A percentile compares a stretch with the other conserved stretches of the same genome.
phyloP scores from a whole-genome alignment of 1,140 invertebrate species.

The Odontomachus brunneus region DNA sequence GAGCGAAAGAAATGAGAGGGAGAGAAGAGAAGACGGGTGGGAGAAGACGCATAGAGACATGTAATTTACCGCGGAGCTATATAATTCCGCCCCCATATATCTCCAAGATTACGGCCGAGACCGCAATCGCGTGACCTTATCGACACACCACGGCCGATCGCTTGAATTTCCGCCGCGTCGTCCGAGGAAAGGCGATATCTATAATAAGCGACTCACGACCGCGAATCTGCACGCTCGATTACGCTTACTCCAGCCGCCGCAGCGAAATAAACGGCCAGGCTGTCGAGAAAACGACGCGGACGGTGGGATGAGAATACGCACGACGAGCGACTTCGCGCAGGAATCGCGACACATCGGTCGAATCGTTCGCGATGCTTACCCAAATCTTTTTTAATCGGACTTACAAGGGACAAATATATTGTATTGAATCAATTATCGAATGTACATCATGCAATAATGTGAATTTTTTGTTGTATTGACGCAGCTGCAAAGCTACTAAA shows the following conservation, averaged over 20 bases:
- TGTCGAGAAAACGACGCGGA: background rate
- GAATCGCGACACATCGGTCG: background rate
- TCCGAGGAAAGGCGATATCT: conserved; percentile 42
- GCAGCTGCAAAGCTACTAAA: too few species aligned
- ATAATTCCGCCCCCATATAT: conserved; percentile 47
- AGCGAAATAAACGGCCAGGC: conserved; percentile 30
- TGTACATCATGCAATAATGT: too few species aligned
- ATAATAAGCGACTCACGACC: conserved; percentile 50
- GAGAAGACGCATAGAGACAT: background rate
- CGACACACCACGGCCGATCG: conserved; percentile 47
- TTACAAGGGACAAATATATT: too few species aligned
- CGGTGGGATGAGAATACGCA: background rate
- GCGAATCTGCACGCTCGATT: conserved; percentile 48
- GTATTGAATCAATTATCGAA: too few species aligned
- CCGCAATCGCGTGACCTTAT: conserved; percentile 63
- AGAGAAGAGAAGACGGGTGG: background rate
- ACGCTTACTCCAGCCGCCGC: conserved; percentile 32
- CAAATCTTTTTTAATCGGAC: too few species aligned
- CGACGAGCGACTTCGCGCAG: background rate
- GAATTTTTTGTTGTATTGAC: too few species aligned
- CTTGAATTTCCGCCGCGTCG: conserved; percentile 6
- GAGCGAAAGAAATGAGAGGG: background rate
- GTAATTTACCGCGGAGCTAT: conserved; percentile 44
- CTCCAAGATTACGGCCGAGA: conserved; percentile 52
- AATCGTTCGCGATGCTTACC: too few species aligned